Conservation (phyloP, 2,797 vertebrate genomes). For the Hemitrygon akajei region DNA sequence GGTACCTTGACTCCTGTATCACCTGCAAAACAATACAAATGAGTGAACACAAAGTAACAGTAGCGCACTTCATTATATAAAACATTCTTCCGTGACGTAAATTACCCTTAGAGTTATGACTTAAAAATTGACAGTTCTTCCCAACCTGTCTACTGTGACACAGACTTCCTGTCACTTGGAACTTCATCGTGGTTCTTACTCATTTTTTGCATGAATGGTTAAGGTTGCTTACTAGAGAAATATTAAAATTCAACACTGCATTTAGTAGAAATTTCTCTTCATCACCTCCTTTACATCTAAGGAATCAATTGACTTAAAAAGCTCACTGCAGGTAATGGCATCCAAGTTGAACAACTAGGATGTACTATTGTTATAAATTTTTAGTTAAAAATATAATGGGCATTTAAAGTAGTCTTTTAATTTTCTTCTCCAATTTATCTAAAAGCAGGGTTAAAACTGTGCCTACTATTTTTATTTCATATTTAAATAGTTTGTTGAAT, state of each 20-base stretch:
- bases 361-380: neutral
- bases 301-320: neutral
- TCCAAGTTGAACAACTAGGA: neutral
- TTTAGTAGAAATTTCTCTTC: neutral
- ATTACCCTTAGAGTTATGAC: neutral
- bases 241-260: neutral
- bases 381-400: neutral
- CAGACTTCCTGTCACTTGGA: neutral
- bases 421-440: neutral
- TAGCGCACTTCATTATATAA: neutral
- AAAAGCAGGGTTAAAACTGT: neutral
- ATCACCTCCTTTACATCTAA: neutral
- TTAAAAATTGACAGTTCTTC: neutral
- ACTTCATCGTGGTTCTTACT: neutral
- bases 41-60: slow-evolving; percentile 41
- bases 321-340: neutral
- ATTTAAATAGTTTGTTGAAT: neutral
- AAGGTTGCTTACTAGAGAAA: neutral
- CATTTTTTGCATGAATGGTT: neutral
- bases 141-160: neutral
- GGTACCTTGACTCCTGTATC: slow-evolving; percentile 82
- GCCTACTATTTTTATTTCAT: neutral
- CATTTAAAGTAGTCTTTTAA: neutral
- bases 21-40: slow-evolving; percentile 64
- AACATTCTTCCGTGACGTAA: neutral